Base-by-base conservation (phyloP, 1,140 invertebrate species). In the Antheraea mylitta region DNA sequence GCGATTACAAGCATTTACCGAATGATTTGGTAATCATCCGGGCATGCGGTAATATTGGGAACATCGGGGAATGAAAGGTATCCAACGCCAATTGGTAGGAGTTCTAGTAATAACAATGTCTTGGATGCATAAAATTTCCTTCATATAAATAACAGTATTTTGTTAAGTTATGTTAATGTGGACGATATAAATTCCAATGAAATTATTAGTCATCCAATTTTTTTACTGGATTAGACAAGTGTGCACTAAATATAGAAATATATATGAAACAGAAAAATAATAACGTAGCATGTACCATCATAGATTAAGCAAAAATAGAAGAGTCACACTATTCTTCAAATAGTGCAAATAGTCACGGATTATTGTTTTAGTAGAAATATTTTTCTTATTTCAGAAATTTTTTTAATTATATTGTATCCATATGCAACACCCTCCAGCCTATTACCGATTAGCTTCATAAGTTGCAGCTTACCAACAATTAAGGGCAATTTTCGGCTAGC, bases 1-100 rank as follows among this genome's bases (percentile, higher is more conserved):
- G 85, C 79, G 83, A 89, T 90, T 89, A 89, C 88, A 86, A 77
- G 77, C 81, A 72, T 87, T 90, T 89, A 89, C 87, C 77, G 77
- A 78, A 86, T 82, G 80, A 89, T 85, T 86, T 77, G 77, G 86
- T 88, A 87, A 87, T 89, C 82, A 78, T 79, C 78, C 72, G n/a
- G 16, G 68, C 75, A 79, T 72, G 80, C 79, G 79, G 77, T 82
- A 81, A 82, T 85, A 82, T 82, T 78, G 75, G 75, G 77, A 77
- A 81, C 77, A 82, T 82, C 64, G 74, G 81, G 80, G 85, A 85
- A 83, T 71, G 71, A 68, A 65, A 66, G 64, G 72, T 77, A 74
- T 73, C 71, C 73, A 69, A 76, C 48, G 71, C 69, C 69, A 69
- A 67, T 53, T 59, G 67, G 64, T 67, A 71, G 67, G 68, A 65